phyloP scores from a whole-genome alignment of 2,113 vertebrate genomes.

The Canis aureus region DNA sequence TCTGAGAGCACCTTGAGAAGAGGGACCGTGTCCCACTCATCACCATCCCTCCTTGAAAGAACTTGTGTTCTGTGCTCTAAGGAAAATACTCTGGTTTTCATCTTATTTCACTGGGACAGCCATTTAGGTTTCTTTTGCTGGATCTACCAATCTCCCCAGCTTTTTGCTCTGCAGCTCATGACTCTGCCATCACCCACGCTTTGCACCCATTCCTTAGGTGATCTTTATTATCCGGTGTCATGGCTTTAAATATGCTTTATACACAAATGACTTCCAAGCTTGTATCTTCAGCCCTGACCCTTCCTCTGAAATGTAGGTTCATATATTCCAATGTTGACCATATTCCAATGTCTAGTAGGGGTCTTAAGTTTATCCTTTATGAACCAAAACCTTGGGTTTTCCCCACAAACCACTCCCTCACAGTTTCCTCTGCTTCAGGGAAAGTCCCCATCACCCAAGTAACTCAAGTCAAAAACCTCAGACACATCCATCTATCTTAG shows the following conservation, averaged over 20 bases:
- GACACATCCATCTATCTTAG: too few species aligned
- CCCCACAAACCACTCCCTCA: background rate
- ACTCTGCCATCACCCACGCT: too few species aligned
- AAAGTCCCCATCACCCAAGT: background rate
- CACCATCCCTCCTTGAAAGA: background rate
- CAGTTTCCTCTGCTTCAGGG: background rate
- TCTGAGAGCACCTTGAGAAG: background rate
- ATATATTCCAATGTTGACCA: background rate
- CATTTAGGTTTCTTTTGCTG: background rate
- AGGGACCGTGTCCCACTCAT: background rate
- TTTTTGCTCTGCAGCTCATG: background rate
- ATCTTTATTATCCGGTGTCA: too few species aligned
- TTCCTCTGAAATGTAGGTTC: background rate
- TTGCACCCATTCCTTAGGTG: too few species aligned
- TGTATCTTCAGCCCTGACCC: background rate
- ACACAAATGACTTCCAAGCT: background rate
- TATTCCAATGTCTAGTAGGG: background rate
- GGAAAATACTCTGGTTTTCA: background rate
- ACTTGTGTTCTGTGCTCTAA: background rate
- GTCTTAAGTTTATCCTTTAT: background rate
- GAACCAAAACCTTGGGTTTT: background rate
- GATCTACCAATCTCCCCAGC: accelerated
- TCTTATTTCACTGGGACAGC: background rate
- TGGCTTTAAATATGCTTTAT: background rate
- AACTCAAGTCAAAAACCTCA: background rate